A percentile compares a stretch with the other conserved stretches of the same genome.
Conservation (phyloP, 2,113 vertebrate genomes). For the Hemiscyllium ocellatum region DNA sequence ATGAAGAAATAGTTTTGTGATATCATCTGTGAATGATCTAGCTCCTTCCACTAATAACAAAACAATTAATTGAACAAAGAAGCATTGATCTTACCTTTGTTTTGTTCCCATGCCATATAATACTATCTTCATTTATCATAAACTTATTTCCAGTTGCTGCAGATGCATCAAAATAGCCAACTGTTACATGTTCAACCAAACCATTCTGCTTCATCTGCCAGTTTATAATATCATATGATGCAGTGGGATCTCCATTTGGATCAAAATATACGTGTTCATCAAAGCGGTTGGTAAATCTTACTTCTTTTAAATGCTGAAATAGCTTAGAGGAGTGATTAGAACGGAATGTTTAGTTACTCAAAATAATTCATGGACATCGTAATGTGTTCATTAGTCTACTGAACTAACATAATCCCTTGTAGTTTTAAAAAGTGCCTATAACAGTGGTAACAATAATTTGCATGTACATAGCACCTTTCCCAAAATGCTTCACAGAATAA, state of each 20-base stretch:
- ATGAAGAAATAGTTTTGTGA: not conserved
- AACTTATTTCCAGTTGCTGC: not conserved
- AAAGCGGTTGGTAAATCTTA: constrained; percentile 59
- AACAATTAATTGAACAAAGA: not conserved
- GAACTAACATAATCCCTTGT: not conserved
- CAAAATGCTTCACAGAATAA: too few species aligned
- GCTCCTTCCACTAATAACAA: too few species aligned
- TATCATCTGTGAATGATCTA: not conserved
- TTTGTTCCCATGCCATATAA: constrained; percentile 21
- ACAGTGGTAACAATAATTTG: not conserved
- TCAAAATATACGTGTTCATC: constrained; percentile 61
- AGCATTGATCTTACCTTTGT: not conserved
- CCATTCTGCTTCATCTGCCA: constrained; percentile 56
- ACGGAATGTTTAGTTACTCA: not conserved
- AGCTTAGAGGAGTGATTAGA: constrained; percentile 49
- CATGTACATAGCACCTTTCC: not conserved
- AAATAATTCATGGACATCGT: not conserved
- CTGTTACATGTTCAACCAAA: constrained; percentile 54
- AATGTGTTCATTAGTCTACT: not conserved
- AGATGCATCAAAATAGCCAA: constrained; percentile 56
- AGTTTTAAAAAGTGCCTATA: not conserved
- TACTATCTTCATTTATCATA: constrained; percentile 32
- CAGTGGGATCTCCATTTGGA: constrained; percentile 56
- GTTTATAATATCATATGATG: constrained; percentile 60
- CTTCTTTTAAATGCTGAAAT: constrained; percentile 56